phyloP scores from a whole-genome alignment of 2,797 vertebrate genomes.

The Phrynocephalus guinanensis region DNA sequence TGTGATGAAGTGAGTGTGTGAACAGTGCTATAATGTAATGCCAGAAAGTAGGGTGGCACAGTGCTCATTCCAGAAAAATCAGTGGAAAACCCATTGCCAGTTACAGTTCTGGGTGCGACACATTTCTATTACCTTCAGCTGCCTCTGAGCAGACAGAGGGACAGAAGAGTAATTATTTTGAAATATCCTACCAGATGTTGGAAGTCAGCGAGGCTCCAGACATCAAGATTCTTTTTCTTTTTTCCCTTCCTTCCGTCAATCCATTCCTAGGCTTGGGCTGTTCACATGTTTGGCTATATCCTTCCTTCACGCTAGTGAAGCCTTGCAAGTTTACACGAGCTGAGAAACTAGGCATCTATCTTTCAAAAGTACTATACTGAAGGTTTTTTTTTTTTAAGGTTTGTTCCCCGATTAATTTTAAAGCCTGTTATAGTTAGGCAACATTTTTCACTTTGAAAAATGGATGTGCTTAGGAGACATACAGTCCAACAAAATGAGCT shows the following conservation, averaged over 20 bases:
- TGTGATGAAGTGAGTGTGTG: conserved; percentile 34
- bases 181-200: not conserved
- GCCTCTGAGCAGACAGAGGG: not conserved
- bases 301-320: conserved; percentile 42
- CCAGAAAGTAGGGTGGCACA: conserved; percentile 60
- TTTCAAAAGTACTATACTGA: conserved; percentile 15
- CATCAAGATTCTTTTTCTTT: not conserved
- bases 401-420: conserved; percentile 44
- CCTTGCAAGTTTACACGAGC: conserved; percentile 50
- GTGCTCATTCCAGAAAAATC: conserved; percentile 3
- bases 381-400: not conserved
- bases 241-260: not conserved
- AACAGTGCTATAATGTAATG: conserved; percentile 57
- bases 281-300: conserved; percentile 42
- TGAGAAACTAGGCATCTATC: conserved; percentile 40
- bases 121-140: not conserved
- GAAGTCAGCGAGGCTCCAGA: not conserved
- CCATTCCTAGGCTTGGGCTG: not conserved
- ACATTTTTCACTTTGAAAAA: conserved; percentile 24
- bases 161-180: not conserved
- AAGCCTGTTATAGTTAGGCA: conserved; percentile 1
- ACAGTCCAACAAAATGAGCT: conserved; percentile 15
- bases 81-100: not conserved
- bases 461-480: conserved; percentile 8
- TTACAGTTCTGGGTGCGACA: not conserved